Conservation (phyloP, 23 tunicate genomes). For the Clavelina lepadiformis region DNA sequence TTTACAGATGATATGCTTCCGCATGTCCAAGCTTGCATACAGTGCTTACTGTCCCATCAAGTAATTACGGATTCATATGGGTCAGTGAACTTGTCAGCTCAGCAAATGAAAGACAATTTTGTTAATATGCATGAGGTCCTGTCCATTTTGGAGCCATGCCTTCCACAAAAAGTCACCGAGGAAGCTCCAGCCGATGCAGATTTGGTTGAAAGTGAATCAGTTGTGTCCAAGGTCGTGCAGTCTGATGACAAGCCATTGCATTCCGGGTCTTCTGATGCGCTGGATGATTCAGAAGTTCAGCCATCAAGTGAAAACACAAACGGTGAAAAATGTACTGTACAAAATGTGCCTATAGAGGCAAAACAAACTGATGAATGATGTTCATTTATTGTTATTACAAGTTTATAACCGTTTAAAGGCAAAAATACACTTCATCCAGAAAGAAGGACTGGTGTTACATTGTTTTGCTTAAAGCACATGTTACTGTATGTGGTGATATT, state of each 20-base stretch:
- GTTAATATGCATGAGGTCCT: slow-evolving; percentile 2
- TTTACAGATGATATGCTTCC: slow-evolving; percentile 47
- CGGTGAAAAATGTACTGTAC: neutral
- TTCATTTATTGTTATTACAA: too few relatives aligned
- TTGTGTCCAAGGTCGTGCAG: neutral
- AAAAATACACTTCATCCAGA: too few relatives aligned
- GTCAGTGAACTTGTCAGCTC: neutral
- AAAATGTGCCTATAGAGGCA: too few relatives aligned
- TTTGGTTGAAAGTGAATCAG: neutral
- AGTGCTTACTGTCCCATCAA: slow-evolving; percentile 18
- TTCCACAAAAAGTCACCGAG: slow-evolving; percentile 3
- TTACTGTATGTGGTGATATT: too few relatives aligned
- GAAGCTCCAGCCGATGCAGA: neutral
- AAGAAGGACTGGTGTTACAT: too few relatives aligned
- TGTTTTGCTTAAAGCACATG: too few relatives aligned
- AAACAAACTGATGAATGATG: too few relatives aligned
- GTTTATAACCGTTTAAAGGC: too few relatives aligned
- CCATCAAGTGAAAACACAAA: neutral
- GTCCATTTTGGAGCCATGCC: slow-evolving; percentile 11
- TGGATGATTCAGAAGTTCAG: neutral
- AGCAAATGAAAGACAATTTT: neutral
- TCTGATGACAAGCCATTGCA: slow-evolving; percentile 13
- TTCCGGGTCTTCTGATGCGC: slow-evolving; percentile 1
- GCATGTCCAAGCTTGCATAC: slow-evolving; percentile 33
- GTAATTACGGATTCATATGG: slow-evolving; percentile 37